Evolutionary conservation across 2,888 invertebrate genomes (phyloP).

Genomic region (Melikaiella ostensackeni): DNA sequence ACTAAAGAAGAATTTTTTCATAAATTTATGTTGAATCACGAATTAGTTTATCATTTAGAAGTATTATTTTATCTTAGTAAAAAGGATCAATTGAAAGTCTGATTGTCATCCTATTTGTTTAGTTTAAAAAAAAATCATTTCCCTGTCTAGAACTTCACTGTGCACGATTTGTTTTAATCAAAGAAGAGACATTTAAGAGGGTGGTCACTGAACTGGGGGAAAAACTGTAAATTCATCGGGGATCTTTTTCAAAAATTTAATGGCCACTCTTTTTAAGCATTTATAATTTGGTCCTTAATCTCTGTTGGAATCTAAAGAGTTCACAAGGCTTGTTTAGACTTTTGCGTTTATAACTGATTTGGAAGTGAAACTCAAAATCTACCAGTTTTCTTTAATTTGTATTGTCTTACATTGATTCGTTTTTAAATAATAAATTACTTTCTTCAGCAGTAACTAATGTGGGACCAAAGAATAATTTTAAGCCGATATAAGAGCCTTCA

Average conservation of each 20-base stretch:
- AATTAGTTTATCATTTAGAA: not conserved
- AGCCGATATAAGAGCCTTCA: not conserved
- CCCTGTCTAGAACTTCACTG: not conserved
- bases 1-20: not conserved
- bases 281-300: not conserved
- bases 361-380: not conserved
- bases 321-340: not conserved
- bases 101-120: not conserved
- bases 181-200: not conserved
- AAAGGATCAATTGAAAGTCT: not conserved
- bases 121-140: slow-evolving; percentile 10
- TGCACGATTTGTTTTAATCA: slow-evolving; percentile 1
- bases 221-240: not conserved
- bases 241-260: too few species aligned
- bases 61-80: not conserved
- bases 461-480: slow-evolving; percentile 12
- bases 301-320: not conserved
- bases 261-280: too few species aligned
- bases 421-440: not conserved
- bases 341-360: not conserved
- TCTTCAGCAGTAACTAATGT: not conserved
- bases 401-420: not conserved
- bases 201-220: not conserved
- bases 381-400: not conserved
- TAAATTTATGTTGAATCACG: not conserved